Evolutionary conservation across 2,888 invertebrate species (phyloP).

Genomic region (Arenicola marina): DNA sequence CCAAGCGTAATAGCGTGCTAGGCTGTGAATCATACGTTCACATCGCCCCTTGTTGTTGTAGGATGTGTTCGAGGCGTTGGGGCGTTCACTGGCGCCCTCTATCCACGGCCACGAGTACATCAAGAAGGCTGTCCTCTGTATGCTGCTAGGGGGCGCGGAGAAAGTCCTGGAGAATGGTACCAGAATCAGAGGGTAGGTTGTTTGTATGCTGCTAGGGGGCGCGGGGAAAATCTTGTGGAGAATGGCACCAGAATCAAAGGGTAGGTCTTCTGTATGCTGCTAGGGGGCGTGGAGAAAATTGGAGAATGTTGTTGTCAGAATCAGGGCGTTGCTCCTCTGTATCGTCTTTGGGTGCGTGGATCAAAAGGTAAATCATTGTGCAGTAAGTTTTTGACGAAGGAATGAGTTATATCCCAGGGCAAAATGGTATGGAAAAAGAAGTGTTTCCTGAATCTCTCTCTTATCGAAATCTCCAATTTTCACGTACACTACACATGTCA

Average conservation of each 20-base stretch:
- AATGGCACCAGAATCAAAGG: slow-evolving; percentile 61
- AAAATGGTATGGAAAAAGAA: too few relatives aligned
- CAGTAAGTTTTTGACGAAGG: too few relatives aligned
- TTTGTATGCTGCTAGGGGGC: slow-evolving; percentile 92
- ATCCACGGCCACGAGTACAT: slow-evolving; percentile 97
- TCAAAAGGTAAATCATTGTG: too few relatives aligned
- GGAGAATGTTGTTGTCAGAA: slow-evolving; percentile 66
- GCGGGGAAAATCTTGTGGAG: slow-evolving; percentile 87
- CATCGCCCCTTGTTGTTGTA: too few relatives aligned
- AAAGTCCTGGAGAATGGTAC: slow-evolving; percentile 74
- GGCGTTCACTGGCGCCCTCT: slow-evolving; percentile 93
- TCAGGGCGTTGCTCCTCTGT: slow-evolving; percentile 73
- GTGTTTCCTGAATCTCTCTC: too few relatives aligned
- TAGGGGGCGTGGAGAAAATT: slow-evolving; percentile 95
- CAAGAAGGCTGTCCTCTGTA: slow-evolving; percentile 93
- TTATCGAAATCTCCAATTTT: too few relatives aligned
- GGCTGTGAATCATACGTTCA: too few relatives aligned
- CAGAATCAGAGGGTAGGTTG: slow-evolving; percentile 64
- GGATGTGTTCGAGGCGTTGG: slow-evolving; percentile 86
- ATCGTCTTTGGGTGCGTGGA: too few relatives aligned
- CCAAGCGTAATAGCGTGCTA: too few relatives aligned
- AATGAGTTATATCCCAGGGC: too few relatives aligned
- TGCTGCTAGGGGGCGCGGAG: slow-evolving; percentile 93
- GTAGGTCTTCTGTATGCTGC: slow-evolving; percentile 80
- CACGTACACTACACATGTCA: too few relatives aligned